Evolutionary conservation across 2,888 invertebrate species (phyloP).

Genomic region (Pterostichus madidus): DNA sequence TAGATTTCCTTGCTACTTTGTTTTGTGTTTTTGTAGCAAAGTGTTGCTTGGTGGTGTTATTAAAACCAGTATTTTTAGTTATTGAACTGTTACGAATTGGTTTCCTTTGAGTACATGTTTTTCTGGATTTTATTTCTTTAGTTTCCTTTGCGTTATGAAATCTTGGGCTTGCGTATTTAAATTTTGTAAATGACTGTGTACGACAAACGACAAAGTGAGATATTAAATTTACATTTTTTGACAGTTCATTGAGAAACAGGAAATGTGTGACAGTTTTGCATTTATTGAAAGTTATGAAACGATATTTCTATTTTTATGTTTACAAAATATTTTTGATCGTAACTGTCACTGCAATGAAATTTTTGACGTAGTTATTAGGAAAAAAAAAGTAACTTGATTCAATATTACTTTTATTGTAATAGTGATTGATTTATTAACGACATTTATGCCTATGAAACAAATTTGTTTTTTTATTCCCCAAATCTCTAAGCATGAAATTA

Average conservation of each 20-base stretch:
- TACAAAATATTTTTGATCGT: too few relatives aligned
- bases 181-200: not conserved
- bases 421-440: too few relatives aligned
- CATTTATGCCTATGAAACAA: too few relatives aligned
- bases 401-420: too few relatives aligned
- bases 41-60: not conserved
- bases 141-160: not conserved
- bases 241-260: not conserved
- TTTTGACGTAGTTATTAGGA: too few relatives aligned
- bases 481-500: too few relatives aligned
- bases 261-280: not conserved
- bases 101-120: not conserved
- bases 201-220: not conserved
- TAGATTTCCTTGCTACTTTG: constrained; percentile 10
- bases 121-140: not conserved
- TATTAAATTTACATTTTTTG: constrained; percentile 3
- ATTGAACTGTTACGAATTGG: constrained; percentile 8
- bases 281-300: not conserved
- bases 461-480: too few relatives aligned
- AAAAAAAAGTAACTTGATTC: too few relatives aligned
- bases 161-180: not conserved
- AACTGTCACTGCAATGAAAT: too few relatives aligned
- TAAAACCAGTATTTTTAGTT: constrained; percentile 4
- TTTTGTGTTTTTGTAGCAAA: not conserved
- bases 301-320: not conserved